Evolutionary conservation across 2,888 invertebrate species (phyloP), one percentile per base, ranked within the genome.

Genomic region (Spicauda simplicius): DNA sequence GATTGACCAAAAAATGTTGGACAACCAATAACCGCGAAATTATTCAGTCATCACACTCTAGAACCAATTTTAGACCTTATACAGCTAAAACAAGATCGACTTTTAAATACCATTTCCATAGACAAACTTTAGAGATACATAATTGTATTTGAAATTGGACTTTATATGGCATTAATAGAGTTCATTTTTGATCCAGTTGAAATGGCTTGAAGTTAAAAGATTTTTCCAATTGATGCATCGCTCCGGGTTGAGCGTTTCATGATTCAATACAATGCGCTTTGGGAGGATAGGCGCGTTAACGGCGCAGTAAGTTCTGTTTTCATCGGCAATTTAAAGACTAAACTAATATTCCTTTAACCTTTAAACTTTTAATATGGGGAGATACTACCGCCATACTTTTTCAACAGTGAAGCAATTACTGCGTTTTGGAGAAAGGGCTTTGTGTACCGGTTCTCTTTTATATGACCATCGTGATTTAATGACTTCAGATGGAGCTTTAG

Each of bases 151-250:
- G 14, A 55, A 55, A 54, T 7, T 48, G 11, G 10, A 33, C 54
- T 48, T 54, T 54, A n/a, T 4, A 25, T 20, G 1, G 30, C 0
- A 18, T 25, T 10, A 19, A 33, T 45, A 65, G 48, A 54, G 65
- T 52, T 53, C 30, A 18, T 16, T 53, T 58, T 59, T 45, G 45
- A 16, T 53, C 54, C 41, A 19, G 12, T 6, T 16, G 7, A 20
- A 19, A 18, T 1, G 37, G 59, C 0, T 54, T 7, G 45, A 58
- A 53, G 58, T 65, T 53, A 65, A 65, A 65, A 59, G 59, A 59
- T 65, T 65, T 63, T 65, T 59, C 65, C 53, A 65, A 59, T 65
- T 65, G 59, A 59, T 59, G 65, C 65, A 65, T 65, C 65, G 65
- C 65, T 48, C 14, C 45, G 59, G 65, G 59, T 65, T 65, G 65